Conservation (phyloP, 35 echinoderm and acorn worm species). For the Ptychodera flava region DNA sequence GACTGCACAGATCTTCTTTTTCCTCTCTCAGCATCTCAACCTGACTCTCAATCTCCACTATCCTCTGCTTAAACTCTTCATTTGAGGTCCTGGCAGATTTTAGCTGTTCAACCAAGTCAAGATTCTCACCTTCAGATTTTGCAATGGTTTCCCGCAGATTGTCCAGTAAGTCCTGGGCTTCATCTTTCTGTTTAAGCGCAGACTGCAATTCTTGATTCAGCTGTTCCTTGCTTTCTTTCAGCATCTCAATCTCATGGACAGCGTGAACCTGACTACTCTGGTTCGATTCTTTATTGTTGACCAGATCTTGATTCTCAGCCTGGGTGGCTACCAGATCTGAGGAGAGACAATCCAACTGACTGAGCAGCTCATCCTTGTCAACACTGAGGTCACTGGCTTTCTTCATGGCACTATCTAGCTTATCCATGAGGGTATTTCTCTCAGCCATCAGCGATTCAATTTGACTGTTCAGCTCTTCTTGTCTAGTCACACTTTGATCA, state of each 20-base stretch:
- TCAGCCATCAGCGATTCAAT: not conserved
- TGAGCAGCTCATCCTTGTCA: not conserved
- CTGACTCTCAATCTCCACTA: not conserved
- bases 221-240: not conserved
- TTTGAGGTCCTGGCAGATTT: not conserved
- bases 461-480: not conserved
- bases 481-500: not conserved
- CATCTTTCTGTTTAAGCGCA: not conserved
- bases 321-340: not conserved
- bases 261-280: not conserved
- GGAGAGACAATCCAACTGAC: not conserved
- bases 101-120: not conserved
- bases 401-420: not conserved
- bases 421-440: not conserved
- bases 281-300: not conserved
- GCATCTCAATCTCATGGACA: not conserved
- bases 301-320: not conserved
- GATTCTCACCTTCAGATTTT: not conserved
- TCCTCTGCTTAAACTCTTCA: not conserved
- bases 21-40: slow-evolving; percentile 18
- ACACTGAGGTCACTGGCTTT: not conserved
- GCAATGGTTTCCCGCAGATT: not conserved
- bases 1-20: slow-evolving; percentile 11
- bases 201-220: not conserved
- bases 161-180: not conserved